Percentiles rank a stretch among this genome's conserved stretches.
Evolutionary conservation across 1,140 invertebrate genomes (phyloP).

Genomic region (Zophobas morio): DNA sequence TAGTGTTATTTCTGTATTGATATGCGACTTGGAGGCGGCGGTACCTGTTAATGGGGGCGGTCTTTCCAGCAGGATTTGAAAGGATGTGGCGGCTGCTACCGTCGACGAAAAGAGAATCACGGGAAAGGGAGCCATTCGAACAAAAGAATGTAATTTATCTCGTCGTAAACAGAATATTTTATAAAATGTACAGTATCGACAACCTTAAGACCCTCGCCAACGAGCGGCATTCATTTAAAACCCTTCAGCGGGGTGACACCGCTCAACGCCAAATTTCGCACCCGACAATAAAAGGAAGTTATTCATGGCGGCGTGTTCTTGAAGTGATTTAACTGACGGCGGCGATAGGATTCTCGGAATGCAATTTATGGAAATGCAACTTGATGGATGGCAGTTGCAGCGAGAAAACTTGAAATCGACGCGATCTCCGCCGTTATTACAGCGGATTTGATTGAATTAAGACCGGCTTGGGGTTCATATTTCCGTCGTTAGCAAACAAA

Average conservation of each 20-base stretch:
- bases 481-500: too few relatives aligned
- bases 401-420: not conserved
- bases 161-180: slow-evolving; percentile 37
- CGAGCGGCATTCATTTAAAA: slow-evolving; percentile 22
- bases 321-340: too few relatives aligned
- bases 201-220: slow-evolving; percentile 16
- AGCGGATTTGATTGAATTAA: too few relatives aligned
- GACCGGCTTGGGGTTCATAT: too few relatives aligned
- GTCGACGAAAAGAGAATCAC: slow-evolving; percentile 25
- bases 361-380: not conserved
- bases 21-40: too few relatives aligned
- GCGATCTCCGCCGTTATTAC: too few relatives aligned
- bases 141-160: slow-evolving; percentile 43
- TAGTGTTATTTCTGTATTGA: not conserved
- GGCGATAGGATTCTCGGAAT: too few relatives aligned
- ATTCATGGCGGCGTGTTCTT: too few relatives aligned
- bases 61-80: slow-evolving; percentile 31
- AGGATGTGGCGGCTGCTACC: slow-evolving; percentile 15
- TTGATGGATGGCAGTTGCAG: not conserved
- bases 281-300: not conserved
- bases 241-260: not conserved
- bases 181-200: slow-evolving; percentile 37
- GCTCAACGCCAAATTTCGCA: not conserved
- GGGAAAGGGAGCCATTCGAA: slow-evolving; percentile 23
- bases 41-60: slow-evolving; percentile 39